Percentiles rank a stretch among this genome's conserved stretches.
phyloP scores from a whole-genome alignment of 2,888 invertebrate species.

The Cyclophora albipunctata region DNA sequence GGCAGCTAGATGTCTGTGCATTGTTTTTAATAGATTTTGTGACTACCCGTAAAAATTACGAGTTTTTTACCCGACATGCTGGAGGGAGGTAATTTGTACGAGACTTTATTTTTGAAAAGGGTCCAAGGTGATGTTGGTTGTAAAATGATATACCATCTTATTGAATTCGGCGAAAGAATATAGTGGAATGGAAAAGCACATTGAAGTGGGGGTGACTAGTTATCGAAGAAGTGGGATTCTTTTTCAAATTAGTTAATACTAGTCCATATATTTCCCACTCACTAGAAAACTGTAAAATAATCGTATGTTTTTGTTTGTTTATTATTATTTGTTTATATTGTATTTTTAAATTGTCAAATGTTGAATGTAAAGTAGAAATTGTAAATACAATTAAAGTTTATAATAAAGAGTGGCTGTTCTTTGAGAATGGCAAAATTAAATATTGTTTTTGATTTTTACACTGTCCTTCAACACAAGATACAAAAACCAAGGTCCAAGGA shows the following conservation, averaged over 20 bases:
- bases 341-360: conserved; percentile 72
- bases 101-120: background rate
- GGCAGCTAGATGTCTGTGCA: background rate
- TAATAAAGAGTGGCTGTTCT: conserved; percentile 71
- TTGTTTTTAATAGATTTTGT: conserved; percentile 1
- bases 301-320: conserved; percentile 65
- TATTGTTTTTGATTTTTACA: conserved; percentile 20
- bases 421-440: conserved; percentile 54
- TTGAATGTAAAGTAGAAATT: conserved; percentile 75
- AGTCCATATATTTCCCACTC: conserved; percentile 63
- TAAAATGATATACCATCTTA: conserved; percentile 32
- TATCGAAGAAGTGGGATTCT: conserved; percentile 40
- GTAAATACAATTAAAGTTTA: conserved; percentile 75
- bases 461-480: too few species aligned
- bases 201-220: background rate
- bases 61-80: background rate
- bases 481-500: too few species aligned
- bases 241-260: conserved; percentile 69
- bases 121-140: conserved; percentile 20
- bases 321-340: conserved; percentile 66
- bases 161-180: conserved; percentile 4
- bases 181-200: conserved; percentile 9
- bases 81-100: background rate
- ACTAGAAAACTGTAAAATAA: conserved; percentile 59
- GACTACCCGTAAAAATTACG: too few species aligned